Base-by-base conservation (phyloP, 1,140 invertebrate genomes). In the Zaprionus kolodkinae region DNA sequence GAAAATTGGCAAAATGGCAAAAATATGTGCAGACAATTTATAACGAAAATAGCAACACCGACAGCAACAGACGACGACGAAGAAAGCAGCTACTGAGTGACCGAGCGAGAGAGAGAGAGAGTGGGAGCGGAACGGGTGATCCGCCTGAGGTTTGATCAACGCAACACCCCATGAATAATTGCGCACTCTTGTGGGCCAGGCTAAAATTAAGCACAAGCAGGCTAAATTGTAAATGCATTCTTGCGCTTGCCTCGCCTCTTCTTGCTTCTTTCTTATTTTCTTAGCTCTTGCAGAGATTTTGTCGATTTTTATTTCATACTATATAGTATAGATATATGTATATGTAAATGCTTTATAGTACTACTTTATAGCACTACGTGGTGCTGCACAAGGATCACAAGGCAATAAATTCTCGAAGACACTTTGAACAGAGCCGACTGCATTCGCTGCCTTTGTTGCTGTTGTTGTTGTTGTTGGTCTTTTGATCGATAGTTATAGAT, bases 401-500 rank as follows among this genome's bases (percentile, higher is more conserved):
- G 81, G 69, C 66, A 81, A 84, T 85, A 84, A 81, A 85, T 84
- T 84, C 81, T 76, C 81, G n/a, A 77, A 84, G 81, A 80, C 81
- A 80, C 73, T 85, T 84, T 80, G 66, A 76, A 38, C 68, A 74
- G 33, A 50, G 67, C 71, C 70, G 70, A 80, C 72, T 61, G 67
- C 40, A 21, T 30, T 30, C 48, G 30, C 30, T 36, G 45, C 61
- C 27, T 48, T 27, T 54, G 27, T 63, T 70, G 27, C 57, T 70
- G 43, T 63, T 54, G 50, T 54, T 27, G 50, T 54, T 27, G 35
- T 43, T 76, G 60, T 73, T 73, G 66, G 52, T 68, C 61, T 78
- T 64, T 77, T 84, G 81, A 84, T 85, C 81, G 81, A 84, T 84
- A 84, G 81, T 84, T 84, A 84, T 85, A 84, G 81, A 84, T 84